A percentile compares a stretch with the other conserved stretches of the same genome.
phyloP scores from a whole-genome alignment of 2,113 vertebrate species.

The Toxostoma redivivum region DNA sequence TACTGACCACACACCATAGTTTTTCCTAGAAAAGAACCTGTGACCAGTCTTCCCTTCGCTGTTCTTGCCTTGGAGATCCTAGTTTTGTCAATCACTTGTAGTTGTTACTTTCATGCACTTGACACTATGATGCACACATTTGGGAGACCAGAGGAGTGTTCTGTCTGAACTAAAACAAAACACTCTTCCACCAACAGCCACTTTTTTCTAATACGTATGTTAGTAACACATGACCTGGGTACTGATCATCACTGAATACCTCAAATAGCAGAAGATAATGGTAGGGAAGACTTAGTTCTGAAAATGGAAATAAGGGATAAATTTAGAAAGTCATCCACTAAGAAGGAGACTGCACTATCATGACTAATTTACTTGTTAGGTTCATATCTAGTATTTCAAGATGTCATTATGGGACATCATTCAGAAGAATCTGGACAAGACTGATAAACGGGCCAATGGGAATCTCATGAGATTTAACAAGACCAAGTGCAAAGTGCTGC shows the following conservation, averaged over 20 bases:
- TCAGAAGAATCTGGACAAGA: not conserved
- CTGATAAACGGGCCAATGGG: not conserved
- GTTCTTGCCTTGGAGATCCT: not conserved
- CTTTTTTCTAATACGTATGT: not conserved
- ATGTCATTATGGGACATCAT: not conserved
- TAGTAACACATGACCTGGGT: not conserved
- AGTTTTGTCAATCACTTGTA: not conserved
- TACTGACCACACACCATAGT: not conserved
- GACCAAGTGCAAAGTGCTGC: not conserved
- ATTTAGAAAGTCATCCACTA: not conserved
- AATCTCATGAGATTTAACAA: not conserved
- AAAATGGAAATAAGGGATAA: not conserved
- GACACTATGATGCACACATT: slow-evolving; percentile 21
- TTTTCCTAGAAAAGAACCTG: not conserved
- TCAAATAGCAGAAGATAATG: not conserved
- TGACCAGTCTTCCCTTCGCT: not conserved
- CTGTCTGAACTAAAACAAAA: not conserved
- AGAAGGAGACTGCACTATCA: not conserved
- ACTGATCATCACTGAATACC: not conserved
- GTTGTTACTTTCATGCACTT: not conserved
- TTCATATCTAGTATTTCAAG: not conserved
- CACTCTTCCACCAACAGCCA: not conserved
- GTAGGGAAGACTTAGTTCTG: not conserved
- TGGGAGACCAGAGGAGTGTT: not conserved
- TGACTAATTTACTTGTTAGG: not conserved